A percentile compares a stretch with the other conserved stretches of the same genome.
These are phyloP conservation scores for Euspilapteryx auroguttella DNA, from an alignment of 2,888 invertebrate species.

Conservation along the genomic window DNA sequence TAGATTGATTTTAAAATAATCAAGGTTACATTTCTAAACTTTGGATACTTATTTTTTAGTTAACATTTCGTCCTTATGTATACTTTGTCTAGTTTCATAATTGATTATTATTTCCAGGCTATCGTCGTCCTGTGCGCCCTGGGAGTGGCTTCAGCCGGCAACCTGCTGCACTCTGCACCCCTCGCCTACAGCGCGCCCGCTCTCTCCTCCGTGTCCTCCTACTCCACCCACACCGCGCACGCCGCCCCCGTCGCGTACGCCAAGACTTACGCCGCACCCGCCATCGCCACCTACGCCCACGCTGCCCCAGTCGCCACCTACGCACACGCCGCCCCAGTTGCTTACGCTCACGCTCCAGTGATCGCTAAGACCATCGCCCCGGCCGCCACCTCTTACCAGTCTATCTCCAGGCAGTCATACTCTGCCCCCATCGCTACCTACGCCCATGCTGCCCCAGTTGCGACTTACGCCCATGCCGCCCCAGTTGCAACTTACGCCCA, in stretches of 20 bases:
- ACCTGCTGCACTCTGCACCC: slow-evolving; percentile 12
- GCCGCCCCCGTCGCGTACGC: slow-evolving; percentile 6
- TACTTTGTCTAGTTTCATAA: neutral
- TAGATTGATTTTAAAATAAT: too few species aligned
- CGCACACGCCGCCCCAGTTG: neutral
- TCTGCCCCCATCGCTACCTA: slow-evolving; percentile 3
- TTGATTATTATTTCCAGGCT: slow-evolving; percentile 13
- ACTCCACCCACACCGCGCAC: slow-evolving; percentile 2
- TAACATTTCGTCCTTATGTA: too few species aligned
- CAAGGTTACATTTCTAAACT: too few species aligned
- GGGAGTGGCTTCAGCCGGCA: slow-evolving; percentile 43
- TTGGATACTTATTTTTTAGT: too few species aligned
- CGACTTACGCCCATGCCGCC: slow-evolving; percentile 25
- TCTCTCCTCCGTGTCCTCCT: too few species aligned
- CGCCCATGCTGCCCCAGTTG: slow-evolving; percentile 5
- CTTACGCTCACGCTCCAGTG: too few species aligned
- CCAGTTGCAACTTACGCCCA: slow-evolving; percentile 13
- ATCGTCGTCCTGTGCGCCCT: slow-evolving; percentile 35
- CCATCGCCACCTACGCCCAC: slow-evolving; percentile 23
- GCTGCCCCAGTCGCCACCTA: slow-evolving; percentile 15
- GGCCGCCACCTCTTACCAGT: too few species aligned
- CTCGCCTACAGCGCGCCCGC: slow-evolving; percentile 8
- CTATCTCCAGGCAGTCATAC: too few species aligned
- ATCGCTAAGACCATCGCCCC: slow-evolving; percentile 5
- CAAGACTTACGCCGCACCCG: slow-evolving; percentile 18